A percentile compares a stretch with the other conserved stretches of the same genome.
phyloP scores from a whole-genome alignment of 2,888 invertebrate genomes.

The Eretmocerus hayati region DNA sequence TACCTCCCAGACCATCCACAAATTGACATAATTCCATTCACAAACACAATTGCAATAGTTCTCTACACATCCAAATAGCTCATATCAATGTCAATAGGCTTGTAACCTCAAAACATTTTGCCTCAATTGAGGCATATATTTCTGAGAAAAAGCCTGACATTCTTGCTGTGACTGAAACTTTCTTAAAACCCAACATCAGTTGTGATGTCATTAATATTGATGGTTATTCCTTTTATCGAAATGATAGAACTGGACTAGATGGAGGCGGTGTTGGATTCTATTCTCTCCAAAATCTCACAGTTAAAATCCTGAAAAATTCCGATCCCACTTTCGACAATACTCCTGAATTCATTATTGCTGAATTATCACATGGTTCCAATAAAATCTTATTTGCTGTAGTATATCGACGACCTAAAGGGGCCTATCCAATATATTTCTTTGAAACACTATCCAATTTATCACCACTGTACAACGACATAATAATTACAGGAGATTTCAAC shows the following conservation, averaged over 20 bases:
- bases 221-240: not conserved
- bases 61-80: not conserved
- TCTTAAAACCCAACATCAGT: not conserved
- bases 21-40: no score
- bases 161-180: not conserved
- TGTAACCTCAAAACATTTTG: not conserved
- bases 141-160: not conserved
- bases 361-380: not conserved
- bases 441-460: not conserved
- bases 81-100: not conserved
- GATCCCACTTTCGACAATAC: not conserved
- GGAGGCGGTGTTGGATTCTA: conserved; percentile 1
- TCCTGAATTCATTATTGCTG: not conserved
- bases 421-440: not conserved
- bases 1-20: no score
- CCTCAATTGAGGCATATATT: not conserved
- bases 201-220: not conserved
- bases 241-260: not conserved
- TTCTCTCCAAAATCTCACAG: not conserved
- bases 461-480: not conserved
- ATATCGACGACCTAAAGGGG: not conserved
- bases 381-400: not conserved
- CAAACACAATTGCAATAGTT: no score
- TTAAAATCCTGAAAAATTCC: not conserved
- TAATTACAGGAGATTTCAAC: not conserved